Evolutionary conservation across 2,888 invertebrate genomes (phyloP), one percentile per base, ranked within the genome.

Genomic region (Cepaea hortensis): DNA sequence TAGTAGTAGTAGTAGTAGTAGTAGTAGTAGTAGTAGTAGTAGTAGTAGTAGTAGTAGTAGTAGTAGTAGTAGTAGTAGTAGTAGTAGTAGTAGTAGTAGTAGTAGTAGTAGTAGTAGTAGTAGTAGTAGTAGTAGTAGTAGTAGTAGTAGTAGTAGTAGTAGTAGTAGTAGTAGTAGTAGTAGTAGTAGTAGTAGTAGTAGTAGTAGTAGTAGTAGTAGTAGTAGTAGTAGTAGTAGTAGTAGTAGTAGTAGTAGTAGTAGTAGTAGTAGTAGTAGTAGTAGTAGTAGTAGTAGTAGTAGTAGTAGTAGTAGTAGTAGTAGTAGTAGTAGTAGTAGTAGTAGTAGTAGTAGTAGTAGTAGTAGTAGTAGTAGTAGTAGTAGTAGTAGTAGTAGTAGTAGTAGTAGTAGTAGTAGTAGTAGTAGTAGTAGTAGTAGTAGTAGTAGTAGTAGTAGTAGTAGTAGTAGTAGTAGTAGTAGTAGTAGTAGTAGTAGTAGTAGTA

Each of bases 11-110:
- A 35, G 83, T 83, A 76, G 70, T 83, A 76, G 76, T 87, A 76
- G 86, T 50, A 86, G 82, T 82, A 86, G 82, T 73, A 82, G 75
- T 86, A 86, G 82, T 86, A 86, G 86, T 86, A 83, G 73, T 75
- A 82, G 73, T 75, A 86, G 86, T 86, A 81, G 86, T 75, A 82
- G 81, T 75, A 73, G 82, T 83, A 72, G 82, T 75, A 82, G 86
- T 75, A 62, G 62, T 62, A 62, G 9, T 62, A 11, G 15, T 62
- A 62, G 15, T 62, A 62, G 9, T 11, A 15, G 62, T 62, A 62
- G 62, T 15, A 62, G 62, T 15, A 62, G 62, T 62, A 62, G 62
- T 62, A 62, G 15, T 61, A 86, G 72, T 62, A 82, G 76, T 82
- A 82, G 82, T 86, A 82, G 79, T 18, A 79, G 79, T 46, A 82